A percentile compares a stretch with the other conserved stretches of the same genome.
Conservation (phyloP, 2,113 vertebrate species). For the Pipra filicauda region DNA sequence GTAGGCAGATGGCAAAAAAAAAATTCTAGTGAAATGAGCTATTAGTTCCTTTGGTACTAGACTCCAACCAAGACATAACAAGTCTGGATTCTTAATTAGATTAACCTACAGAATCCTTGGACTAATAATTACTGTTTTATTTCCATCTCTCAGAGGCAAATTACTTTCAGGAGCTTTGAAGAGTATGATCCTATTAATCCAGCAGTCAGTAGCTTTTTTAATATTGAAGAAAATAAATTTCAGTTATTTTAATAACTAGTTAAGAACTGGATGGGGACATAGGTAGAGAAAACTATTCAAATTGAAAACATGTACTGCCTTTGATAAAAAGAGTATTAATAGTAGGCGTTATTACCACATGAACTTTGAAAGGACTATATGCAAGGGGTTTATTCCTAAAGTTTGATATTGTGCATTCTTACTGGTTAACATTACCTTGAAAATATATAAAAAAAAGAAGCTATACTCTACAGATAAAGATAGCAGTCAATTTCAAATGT, state of each 20-base stretch:
- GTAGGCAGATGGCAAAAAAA: background rate
- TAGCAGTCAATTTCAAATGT: background rate
- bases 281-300: background rate
- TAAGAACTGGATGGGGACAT: background rate
- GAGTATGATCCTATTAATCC: background rate
- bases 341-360: background rate
- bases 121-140: conserved; percentile 10
- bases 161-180: background rate
- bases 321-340: background rate
- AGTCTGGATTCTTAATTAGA: conserved; percentile 25
- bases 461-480: background rate
- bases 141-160: background rate
- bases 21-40: background rate
- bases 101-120: conserved; percentile 4
- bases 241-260: background rate
- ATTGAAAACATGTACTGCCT: background rate
- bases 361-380: background rate
- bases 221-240: background rate
- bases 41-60: conserved; percentile 17
- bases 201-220: background rate
- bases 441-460: background rate
- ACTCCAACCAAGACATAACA: conserved; percentile 2
- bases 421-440: background rate
- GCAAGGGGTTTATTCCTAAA: background rate
- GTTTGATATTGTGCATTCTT: background rate